phyloP scores from a whole-genome alignment of 2,797 vertebrate genomes.

The Astyanax mexicanus region DNA sequence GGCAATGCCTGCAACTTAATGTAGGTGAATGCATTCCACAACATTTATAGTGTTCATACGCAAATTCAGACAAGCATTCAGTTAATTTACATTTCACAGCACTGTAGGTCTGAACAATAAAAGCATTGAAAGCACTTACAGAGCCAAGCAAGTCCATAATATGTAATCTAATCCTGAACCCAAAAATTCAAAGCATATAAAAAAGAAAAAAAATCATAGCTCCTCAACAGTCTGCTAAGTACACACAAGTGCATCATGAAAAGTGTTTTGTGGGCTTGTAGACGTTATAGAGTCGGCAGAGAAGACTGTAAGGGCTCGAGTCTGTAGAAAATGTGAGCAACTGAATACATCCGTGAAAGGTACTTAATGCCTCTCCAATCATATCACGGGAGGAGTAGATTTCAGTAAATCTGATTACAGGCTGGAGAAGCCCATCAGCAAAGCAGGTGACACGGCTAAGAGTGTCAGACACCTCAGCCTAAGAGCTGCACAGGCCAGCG shows the following conservation, averaged over 20 bases:
- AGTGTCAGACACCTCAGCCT: conserved; percentile 74
- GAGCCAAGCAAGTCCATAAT: conserved; percentile 23
- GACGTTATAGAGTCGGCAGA: conserved; percentile 37
- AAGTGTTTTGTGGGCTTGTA: conserved; percentile 34
- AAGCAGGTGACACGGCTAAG: conserved; percentile 63
- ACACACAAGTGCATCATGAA: conserved; percentile 23
- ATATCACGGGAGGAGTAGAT: conserved; percentile 59
- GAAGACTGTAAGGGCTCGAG: conserved; percentile 22
- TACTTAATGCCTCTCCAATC: conserved; percentile 59
- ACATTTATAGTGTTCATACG: too few relatives aligned
- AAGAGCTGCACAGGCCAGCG: conserved; percentile 71
- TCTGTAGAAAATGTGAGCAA: conserved; percentile 44
- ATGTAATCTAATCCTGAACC: conserved; percentile 30
- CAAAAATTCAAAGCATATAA: conserved; percentile 19
- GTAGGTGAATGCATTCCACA: too few relatives aligned
- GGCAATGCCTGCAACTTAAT: too few relatives aligned
- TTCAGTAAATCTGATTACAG: conserved; percentile 75
- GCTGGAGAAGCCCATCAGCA: conserved; percentile 72
- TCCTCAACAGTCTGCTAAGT: neutral
- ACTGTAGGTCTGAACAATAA: neutral
- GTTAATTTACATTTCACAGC: too few relatives aligned
- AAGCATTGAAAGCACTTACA: neutral
- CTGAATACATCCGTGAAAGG: conserved; percentile 49
- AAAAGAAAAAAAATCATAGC: neutral
- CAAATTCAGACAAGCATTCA: too few relatives aligned